Percentiles rank a stretch among this genome's conserved stretches.
Conservation (phyloP, 2,113 vertebrate species). For the Anguilla japonica region DNA sequence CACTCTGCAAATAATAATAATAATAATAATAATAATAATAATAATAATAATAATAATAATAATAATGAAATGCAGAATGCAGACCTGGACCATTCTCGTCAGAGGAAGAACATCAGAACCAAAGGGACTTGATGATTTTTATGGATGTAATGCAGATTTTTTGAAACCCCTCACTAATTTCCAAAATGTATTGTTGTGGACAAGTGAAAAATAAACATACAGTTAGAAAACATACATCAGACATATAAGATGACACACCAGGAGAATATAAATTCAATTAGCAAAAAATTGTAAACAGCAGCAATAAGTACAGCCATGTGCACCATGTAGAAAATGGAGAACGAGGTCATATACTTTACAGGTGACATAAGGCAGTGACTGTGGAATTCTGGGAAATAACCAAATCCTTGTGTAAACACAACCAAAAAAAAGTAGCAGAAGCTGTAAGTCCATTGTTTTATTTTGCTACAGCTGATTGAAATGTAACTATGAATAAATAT, state of each 20-base stretch:
- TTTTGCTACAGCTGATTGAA: neutral
- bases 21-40: neutral
- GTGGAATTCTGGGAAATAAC: neutral
- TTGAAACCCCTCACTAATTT: neutral
- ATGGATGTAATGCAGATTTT: neutral
- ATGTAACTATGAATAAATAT: neutral
- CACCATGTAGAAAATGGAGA: neutral
- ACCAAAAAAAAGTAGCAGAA: neutral
- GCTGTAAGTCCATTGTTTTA: neutral
- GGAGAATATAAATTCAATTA: neutral
- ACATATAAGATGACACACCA: neutral
- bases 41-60: neutral
- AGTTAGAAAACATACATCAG: neutral
- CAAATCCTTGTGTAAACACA: neutral
- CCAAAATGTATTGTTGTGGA: neutral
- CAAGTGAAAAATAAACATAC: neutral
- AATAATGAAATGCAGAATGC: neutral
- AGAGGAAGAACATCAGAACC: neutral
- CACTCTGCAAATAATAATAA: conserved; percentile 10
- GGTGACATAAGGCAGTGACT: neutral
- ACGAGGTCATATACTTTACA: neutral
- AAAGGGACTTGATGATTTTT: neutral
- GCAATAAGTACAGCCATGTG: neutral
- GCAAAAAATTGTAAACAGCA: neutral
- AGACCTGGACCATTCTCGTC: neutral